phyloP scores from a whole-genome alignment of 1,140 invertebrate genomes.

The Meloidogyne floridensis region DNA sequence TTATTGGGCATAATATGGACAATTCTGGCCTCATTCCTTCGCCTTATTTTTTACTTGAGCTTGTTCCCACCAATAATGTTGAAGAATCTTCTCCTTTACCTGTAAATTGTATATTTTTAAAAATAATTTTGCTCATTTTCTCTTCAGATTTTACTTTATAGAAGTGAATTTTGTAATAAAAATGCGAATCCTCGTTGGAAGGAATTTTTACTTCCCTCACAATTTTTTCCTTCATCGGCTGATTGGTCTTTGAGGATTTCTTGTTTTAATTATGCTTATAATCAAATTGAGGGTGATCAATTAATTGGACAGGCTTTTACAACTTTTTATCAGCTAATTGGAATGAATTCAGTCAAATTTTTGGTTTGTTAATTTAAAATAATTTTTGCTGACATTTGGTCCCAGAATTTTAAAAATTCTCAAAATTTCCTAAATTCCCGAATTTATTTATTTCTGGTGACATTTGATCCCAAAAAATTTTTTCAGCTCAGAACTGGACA shows the following conservation, averaged over 20 bases:
- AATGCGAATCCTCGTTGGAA: conserved; percentile 41
- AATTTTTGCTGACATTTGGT: conserved; percentile 25
- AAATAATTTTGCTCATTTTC: conserved; percentile 21
- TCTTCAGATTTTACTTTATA: conserved; percentile 51
- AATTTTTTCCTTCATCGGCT: conserved; percentile 52
- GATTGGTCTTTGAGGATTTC: conserved; percentile 48
- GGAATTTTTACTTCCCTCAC: conserved; percentile 49
- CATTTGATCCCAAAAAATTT: conserved; percentile 19
- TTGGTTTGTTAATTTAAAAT: conserved; percentile 37
- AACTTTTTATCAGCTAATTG: conserved; percentile 49
- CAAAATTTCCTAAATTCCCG: background rate
- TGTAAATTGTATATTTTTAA: conserved; percentile 15
- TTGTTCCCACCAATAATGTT: conserved; percentile 39
- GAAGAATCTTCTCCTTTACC: conserved; percentile 17
- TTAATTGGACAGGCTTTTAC: conserved; percentile 48
- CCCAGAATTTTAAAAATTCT: background rate
- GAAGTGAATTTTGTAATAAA: conserved; percentile 44
- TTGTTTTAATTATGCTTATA: conserved; percentile 46
- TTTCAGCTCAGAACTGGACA: conserved; percentile 35
- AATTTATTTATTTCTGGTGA: conserved; percentile 4
- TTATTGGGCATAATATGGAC: conserved; percentile 36
- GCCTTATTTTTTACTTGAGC: conserved; percentile 46
- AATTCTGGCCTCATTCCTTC: conserved; percentile 34
- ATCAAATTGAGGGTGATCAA: conserved; percentile 38
- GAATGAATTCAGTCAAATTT: conserved; percentile 40